These are phyloP conservation scores for Hyposoter dolosus DNA, from an alignment of 2,888 invertebrate genomes.

Conservation along the genomic window DNA sequence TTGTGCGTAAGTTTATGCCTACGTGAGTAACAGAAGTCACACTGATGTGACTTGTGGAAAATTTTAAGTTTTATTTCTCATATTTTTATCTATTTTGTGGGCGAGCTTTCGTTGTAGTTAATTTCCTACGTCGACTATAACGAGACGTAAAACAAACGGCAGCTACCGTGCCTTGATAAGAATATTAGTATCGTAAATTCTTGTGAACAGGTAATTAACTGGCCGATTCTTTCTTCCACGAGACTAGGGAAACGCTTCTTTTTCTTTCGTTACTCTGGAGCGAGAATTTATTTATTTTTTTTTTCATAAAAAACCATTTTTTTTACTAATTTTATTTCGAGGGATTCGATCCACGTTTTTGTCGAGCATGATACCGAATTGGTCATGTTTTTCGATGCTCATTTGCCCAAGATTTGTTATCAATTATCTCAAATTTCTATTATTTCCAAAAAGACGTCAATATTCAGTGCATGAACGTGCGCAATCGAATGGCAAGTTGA, in stretches of 20 bases:
- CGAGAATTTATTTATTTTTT: background rate
- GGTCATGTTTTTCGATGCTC: background rate
- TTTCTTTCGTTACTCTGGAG: background rate
- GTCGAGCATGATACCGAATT: background rate
- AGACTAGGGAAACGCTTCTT: background rate
- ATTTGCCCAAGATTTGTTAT: background rate
- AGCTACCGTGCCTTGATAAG: conserved; percentile 39
- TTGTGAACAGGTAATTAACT: conserved; percentile 7
- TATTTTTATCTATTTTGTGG: conserved; percentile 12
- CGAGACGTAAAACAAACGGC: conserved; percentile 38
- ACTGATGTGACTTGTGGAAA: conserved; percentile 50
- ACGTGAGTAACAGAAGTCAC: background rate
- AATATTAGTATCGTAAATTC: conserved; percentile 37
- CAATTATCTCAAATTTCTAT: background rate
- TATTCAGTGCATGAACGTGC: background rate
- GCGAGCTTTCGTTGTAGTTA: conserved; percentile 18
- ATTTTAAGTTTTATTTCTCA: conserved; percentile 5
- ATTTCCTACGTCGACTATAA: conserved; percentile 11
- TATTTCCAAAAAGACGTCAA: background rate
- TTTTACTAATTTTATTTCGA: background rate
- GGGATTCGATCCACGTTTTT: background rate
- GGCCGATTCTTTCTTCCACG: background rate
- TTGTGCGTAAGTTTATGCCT: background rate
- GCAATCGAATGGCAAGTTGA: background rate
- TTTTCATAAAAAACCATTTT: background rate